phyloP scores from a whole-genome alignment of 2,113 vertebrate genomes.

The Halichoeres trimaculatus region DNA sequence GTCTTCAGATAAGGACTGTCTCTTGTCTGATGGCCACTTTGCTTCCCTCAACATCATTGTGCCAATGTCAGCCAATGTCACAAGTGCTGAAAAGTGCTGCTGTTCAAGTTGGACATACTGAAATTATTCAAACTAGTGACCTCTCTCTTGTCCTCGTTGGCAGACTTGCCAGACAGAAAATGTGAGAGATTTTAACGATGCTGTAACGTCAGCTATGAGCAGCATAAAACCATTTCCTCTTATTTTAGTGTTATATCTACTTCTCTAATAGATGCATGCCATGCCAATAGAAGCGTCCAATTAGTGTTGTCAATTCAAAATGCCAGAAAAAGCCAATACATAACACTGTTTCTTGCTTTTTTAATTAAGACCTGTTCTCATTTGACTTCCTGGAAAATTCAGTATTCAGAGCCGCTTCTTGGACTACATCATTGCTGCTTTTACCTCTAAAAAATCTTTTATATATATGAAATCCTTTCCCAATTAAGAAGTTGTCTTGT shows the following conservation, averaged over 20 bases:
- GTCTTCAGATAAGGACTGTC: constrained; percentile 72
- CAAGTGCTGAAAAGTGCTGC: constrained; percentile 46
- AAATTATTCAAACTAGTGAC: constrained; percentile 43
- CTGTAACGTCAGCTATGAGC: constrained; percentile 4
- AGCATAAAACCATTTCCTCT: neutral
- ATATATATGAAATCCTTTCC: too few relatives aligned
- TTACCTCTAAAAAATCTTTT: neutral
- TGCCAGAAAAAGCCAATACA: neutral
- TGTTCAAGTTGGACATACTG: constrained; percentile 33
- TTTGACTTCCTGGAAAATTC: neutral
- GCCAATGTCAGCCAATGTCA: constrained; percentile 75
- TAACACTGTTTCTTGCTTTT: neutral
- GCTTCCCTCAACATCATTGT: constrained; percentile 54
- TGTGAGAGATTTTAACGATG: constrained; percentile 6
- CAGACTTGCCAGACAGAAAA: constrained; percentile 3
- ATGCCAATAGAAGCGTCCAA: constrained; percentile 18
- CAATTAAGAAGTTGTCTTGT: neutral
- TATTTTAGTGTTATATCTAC: constrained; percentile 8
- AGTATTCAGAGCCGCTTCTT: neutral
- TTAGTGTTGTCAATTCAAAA: constrained; percentile 27
- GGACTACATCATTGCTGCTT: neutral
- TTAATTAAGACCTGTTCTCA: neutral
- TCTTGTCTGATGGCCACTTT: constrained; percentile 73
- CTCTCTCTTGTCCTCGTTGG: neutral
- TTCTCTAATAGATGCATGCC: constrained; percentile 23